phyloP scores from a whole-genome alignment of 1,140 invertebrate species.

The Aphidius gifuensis region DNA sequence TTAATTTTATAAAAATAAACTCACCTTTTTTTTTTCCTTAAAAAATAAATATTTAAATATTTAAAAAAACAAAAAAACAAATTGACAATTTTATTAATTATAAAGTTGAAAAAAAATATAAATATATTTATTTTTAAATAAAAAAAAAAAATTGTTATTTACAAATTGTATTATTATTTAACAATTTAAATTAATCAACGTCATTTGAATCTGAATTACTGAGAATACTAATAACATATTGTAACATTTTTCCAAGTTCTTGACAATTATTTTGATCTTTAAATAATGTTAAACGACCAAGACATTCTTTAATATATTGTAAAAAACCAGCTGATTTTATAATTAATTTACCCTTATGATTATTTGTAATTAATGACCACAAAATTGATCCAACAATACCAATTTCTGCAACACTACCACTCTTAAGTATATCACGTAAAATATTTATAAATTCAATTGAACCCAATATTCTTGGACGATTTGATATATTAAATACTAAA shows the following conservation, averaged over 20 bases:
- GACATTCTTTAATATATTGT: constrained; percentile 40
- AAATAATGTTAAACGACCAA: constrained; percentile 37
- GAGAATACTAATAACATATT: constrained; percentile 41
- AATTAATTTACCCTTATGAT: constrained; percentile 50
- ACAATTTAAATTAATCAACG: not conserved
- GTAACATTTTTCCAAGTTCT: constrained; percentile 40
- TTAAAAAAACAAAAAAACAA: too few relatives aligned
- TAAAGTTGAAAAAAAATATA: too few relatives aligned
- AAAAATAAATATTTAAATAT: too few relatives aligned
- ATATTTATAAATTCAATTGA: constrained; percentile 48
- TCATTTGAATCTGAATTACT: constrained; percentile 25
- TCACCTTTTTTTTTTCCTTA: too few relatives aligned
- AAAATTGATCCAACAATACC: constrained; percentile 40
- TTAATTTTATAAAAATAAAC: too few relatives aligned
- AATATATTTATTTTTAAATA: too few relatives aligned
- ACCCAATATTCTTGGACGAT: constrained; percentile 42
- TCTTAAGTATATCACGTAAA: constrained; percentile 38
- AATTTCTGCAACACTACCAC: constrained; percentile 38
- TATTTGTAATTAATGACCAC: constrained; percentile 47
- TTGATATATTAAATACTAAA: constrained; percentile 42
- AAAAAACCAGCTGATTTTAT: constrained; percentile 42
- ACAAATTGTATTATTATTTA: constrained; percentile 1
- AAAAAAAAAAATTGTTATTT: constrained; percentile 6
- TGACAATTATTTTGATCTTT: constrained; percentile 32
- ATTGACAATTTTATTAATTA: too few relatives aligned